Conservation (phyloP, 2,888 invertebrate genomes). For the Neocrepidodera transversa region DNA sequence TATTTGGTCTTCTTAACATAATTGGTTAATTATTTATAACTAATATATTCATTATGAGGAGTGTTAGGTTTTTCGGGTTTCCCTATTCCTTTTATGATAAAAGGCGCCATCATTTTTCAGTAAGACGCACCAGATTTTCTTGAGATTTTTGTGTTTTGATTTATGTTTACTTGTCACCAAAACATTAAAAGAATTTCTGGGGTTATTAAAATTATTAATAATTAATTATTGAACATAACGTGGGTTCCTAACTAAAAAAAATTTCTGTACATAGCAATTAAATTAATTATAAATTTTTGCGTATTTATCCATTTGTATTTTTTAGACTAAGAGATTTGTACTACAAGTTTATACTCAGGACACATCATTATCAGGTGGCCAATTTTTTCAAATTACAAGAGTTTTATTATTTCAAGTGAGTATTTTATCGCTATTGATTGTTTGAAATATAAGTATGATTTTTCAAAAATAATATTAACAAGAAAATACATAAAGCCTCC, state of each 20-base stretch:
- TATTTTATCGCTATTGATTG: not conserved
- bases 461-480: not conserved
- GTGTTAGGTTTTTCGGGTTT: too few species aligned
- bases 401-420: constrained; percentile 48
- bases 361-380: constrained; percentile 45
- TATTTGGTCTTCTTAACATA: too few species aligned
- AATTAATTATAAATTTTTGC: not conserved
- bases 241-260: too few species aligned
- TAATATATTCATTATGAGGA: too few species aligned
- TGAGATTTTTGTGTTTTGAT: not conserved
- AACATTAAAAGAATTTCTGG: not conserved
- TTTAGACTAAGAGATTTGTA: constrained; percentile 45
- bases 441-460: not conserved
- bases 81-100: too few species aligned
- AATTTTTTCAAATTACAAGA: constrained; percentile 47
- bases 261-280: not conserved
- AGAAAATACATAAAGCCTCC: not conserved
- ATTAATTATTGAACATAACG: too few species aligned
- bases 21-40: too few species aligned
- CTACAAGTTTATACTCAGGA: constrained; percentile 42
- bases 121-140: too few species aligned
- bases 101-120: too few species aligned
- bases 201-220: too few species aligned
- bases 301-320: not conserved
- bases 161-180: not conserved